A percentile compares a stretch with the other conserved stretches of the same genome.
These are phyloP conservation scores for Promerops cafer DNA, from an alignment of 2,113 vertebrate genomes.

Conservation along the genomic window DNA sequence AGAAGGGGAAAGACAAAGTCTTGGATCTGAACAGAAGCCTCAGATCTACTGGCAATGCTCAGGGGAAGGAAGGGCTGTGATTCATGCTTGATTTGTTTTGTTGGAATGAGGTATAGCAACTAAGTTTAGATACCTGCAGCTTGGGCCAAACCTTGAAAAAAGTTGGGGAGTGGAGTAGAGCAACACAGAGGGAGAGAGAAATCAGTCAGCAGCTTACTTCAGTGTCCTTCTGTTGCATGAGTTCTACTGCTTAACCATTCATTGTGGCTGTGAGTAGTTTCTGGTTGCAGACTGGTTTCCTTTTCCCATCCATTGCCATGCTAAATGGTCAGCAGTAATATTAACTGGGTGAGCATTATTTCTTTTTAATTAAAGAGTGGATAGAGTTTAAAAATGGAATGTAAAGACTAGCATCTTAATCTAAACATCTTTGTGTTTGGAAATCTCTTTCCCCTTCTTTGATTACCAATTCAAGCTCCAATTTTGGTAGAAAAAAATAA, in stretches of 20 bases:
- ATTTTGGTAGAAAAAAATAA: background rate
- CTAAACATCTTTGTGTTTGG: background rate
- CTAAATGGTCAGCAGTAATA: background rate
- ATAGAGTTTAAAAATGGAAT: background rate
- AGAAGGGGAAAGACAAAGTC: constrained; percentile 2
- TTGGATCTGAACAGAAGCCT: constrained; percentile 30
- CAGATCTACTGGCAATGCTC: background rate
- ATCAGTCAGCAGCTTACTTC: background rate
- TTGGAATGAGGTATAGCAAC: background rate
- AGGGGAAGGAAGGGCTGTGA: background rate
- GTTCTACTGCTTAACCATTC: background rate
- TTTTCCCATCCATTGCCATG: background rate
- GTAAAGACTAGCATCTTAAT: background rate
- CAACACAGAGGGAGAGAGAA: background rate
- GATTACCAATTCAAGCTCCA: background rate
- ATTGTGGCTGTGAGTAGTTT: background rate
- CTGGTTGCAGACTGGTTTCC: background rate
- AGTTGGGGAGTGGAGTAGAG: background rate
- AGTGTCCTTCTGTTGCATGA: background rate
- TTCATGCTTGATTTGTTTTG: background rate
- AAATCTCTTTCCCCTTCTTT: background rate
- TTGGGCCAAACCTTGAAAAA: background rate
- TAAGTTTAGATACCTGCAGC: constrained; percentile 9
- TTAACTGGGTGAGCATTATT: background rate
- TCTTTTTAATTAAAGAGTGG: background rate